These are phyloP conservation scores for Prunella strophiata DNA, from an alignment of 2,797 vertebrate genomes.

Conservation along the genomic window DNA sequence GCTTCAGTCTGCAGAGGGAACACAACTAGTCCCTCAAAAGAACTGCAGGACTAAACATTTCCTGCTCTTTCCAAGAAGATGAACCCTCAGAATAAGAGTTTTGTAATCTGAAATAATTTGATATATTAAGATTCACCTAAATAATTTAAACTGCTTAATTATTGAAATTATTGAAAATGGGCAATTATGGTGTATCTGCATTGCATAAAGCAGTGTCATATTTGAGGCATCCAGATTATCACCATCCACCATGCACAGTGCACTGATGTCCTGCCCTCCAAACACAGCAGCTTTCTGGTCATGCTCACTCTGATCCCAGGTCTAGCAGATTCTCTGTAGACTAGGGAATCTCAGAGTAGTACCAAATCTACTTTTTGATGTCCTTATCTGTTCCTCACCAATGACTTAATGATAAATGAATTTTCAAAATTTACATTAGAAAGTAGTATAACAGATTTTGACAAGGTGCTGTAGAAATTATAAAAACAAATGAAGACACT, in stretches of 20 bases:
- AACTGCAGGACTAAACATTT: neutral
- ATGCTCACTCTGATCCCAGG: neutral
- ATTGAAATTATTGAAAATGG: neutral
- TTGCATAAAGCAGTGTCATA: neutral
- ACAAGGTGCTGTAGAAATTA: neutral
- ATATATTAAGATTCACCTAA: neutral
- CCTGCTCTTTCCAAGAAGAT: neutral
- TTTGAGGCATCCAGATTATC: neutral
- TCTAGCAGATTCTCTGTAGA: neutral
- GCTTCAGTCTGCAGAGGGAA: neutral
- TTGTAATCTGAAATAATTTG: neutral
- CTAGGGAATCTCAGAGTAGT: neutral
- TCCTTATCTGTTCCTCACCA: neutral
- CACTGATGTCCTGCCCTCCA: neutral
- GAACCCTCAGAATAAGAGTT: neutral
- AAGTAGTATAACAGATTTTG: neutral
- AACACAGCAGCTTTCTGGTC: neutral
- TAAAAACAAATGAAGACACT: neutral
- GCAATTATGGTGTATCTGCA: neutral
- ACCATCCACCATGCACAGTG: neutral
- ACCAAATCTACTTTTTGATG: neutral
- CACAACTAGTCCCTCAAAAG: neutral
- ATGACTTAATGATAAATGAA: neutral
- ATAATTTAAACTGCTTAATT: neutral
- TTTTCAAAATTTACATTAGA: neutral